phyloP scores from a whole-genome alignment of 2,113 vertebrate genomes.

The human (Homo sapiens) region DNA sequence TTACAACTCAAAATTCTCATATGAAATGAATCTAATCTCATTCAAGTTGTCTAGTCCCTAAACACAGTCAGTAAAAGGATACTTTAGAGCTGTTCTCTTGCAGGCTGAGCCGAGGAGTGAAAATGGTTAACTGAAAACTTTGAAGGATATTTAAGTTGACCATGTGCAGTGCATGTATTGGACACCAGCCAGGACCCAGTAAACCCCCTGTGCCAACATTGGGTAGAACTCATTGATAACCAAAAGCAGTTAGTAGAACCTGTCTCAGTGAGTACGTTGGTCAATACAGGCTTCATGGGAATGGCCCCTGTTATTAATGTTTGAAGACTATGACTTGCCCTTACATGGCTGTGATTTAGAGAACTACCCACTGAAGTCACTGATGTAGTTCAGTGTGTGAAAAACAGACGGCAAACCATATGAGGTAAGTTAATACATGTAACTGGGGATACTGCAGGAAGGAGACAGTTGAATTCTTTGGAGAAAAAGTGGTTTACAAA shows the following conservation, averaged over 20 bases:
- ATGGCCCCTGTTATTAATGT: neutral
- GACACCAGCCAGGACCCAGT: neutral
- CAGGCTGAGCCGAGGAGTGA: neutral
- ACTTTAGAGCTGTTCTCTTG: neutral
- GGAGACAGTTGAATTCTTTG: neutral
- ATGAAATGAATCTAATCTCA: neutral
- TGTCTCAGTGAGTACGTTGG: neutral
- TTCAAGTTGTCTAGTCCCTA: neutral
- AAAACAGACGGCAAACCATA: neutral
- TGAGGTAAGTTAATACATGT: constrained; percentile 30
- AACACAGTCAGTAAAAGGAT: neutral
- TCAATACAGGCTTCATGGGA: neutral
- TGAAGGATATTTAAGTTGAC: neutral
- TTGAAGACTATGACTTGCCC: neutral
- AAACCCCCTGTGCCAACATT: neutral
- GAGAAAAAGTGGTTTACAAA: constrained; percentile 26
- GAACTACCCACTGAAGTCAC: neutral
- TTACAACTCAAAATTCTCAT: neutral
- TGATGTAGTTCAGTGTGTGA: neutral
- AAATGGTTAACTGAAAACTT: neutral
- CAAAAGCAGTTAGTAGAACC: neutral
- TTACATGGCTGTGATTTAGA: constrained; percentile 36
- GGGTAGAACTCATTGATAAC: neutral
- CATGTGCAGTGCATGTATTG: neutral
- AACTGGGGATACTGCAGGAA: constrained; percentile 29